These are phyloP conservation scores for Acrocephalus arundinaceus DNA, from an alignment of 2,113 vertebrate species.

Conservation along the genomic window DNA sequence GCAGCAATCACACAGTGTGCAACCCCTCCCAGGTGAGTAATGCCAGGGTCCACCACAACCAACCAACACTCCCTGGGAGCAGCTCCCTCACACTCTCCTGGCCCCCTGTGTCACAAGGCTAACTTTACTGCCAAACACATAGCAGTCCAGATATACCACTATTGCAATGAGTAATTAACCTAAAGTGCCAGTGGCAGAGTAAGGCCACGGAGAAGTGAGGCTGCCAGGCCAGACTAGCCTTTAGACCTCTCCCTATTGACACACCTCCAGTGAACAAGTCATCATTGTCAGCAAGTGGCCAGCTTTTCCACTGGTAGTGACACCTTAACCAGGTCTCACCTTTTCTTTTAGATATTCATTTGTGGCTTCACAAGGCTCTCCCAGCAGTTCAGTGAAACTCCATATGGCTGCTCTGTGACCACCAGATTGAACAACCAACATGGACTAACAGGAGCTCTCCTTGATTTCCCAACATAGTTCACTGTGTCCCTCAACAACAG, in stretches of 20 bases:
- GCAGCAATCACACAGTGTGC: accelerated
- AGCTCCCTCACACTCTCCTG: background rate
- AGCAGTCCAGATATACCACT: background rate
- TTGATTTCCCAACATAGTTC: background rate
- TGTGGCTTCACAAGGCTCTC: background rate
- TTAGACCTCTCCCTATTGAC: background rate
- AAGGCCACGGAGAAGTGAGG: background rate
- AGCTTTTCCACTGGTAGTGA: background rate
- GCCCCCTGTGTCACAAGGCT: background rate
- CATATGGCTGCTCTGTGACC: background rate
- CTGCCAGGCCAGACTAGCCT: background rate
- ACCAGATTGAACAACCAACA: background rate
- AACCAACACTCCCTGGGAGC: background rate
- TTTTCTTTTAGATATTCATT: background rate
- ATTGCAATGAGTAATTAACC: background rate
- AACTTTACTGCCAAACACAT: background rate
- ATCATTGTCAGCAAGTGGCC: background rate
- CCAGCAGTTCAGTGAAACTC: background rate
- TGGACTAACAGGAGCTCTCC: background rate
- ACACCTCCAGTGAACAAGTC: background rate
- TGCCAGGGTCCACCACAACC: background rate
- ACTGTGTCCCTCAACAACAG: background rate
- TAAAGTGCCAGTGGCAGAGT: background rate
- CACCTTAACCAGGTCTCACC: background rate
- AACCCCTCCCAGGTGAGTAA: background rate